Evolutionary conservation across 2,888 invertebrate species (phyloP), one percentile per base, ranked within the genome.

Genomic region (Ectemnius cavifrons): DNA sequence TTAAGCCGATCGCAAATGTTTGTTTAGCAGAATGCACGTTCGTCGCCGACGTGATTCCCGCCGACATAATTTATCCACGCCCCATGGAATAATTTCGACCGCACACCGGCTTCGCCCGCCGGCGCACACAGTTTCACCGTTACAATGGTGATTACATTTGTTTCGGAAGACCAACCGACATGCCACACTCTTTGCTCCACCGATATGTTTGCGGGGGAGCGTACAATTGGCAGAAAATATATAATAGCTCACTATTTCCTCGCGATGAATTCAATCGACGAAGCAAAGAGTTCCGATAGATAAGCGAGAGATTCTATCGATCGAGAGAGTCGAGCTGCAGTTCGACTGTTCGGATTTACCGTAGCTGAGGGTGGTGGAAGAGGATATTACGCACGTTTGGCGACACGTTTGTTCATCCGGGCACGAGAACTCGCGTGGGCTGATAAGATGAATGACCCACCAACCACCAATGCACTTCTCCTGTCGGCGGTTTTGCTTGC

Each of bases 51-150:
- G 66, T 70, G 78, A 77, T 77, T 78, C 75, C 80, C 73, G 70
- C 56, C 69, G 71, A 68, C 77, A 82, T 85, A 83, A 84, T 84
- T 83, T 84, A 82, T 83, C 78, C 75, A 73, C 73, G 73, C 80
- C 77, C 68, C 82, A 77, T 65, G 71, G 81, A 80, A 84, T 83
- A 84, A 85, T 83, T 84, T 80, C 71, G 65, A 61, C 77, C 70
- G 63, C 57, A 5, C 14, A n/a, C 60, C 52, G 2, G 74, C 60
- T 74, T 60, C 57, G 28, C 6, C 66, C 66, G 28, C 28, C 18
- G 63, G 45, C 18, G 63, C 49, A 46, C 28, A 20, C 20, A 23
- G 23, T 28, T 52, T 52, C 52, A 4, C 5, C 37, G 11, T 47
- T 13, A 27, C 14, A 61, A 13, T 13, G 16, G 45, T 58, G 18